Evolutionary conservation across 2,888 invertebrate genomes (phyloP), one percentile per base, ranked within the genome.

Genomic region (Ornithoptera priamus): DNA sequence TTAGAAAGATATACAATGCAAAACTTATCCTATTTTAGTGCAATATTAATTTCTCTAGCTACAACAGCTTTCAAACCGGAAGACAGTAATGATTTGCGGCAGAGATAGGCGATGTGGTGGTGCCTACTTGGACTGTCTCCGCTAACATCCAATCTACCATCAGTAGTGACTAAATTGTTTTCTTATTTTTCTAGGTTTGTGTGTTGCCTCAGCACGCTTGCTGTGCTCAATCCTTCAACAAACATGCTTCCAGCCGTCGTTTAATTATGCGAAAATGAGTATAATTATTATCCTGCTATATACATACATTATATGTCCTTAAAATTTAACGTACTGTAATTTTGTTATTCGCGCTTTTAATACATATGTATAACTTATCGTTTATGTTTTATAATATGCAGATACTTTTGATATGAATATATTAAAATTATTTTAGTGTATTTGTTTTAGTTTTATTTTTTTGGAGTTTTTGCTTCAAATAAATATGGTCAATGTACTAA

Each of bases 181-280:
- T 58, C 36, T 59, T 36, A 61, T 70, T 65, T 66, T 79, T 80
- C 7, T 77, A 88, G 88, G 87, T 88, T 3, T 88, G 88, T 62
- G 87, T 87, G 72, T 83, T 81, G 81, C 81, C 82, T 1, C 39
- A 67, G 18, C 71, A 76, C 62, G 86, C 88, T 7, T 85, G 85
- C 24, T 88, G 88, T 70, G 71, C 74, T 0, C 69, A 72, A 0
- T 77, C 82, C 2, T 68, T 77, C 65, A 83, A 83, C 77, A 83
- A 85, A 69, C 81, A 82, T 68, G 17, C 72, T 5, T 71, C 68
- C 0, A 75, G 72, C 24, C 77, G 80, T 59, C 69, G 62, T 22
- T n/a, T 24, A 1, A 17, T 73, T 20, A 58, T 69, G 42, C 53
- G 8, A 20, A 53, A 64, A 64, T 53, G 36, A 66, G n/a, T 42